Base-by-base conservation (phyloP, 2,797 vertebrate genomes). In the Pogonophryne albipinna region DNA sequence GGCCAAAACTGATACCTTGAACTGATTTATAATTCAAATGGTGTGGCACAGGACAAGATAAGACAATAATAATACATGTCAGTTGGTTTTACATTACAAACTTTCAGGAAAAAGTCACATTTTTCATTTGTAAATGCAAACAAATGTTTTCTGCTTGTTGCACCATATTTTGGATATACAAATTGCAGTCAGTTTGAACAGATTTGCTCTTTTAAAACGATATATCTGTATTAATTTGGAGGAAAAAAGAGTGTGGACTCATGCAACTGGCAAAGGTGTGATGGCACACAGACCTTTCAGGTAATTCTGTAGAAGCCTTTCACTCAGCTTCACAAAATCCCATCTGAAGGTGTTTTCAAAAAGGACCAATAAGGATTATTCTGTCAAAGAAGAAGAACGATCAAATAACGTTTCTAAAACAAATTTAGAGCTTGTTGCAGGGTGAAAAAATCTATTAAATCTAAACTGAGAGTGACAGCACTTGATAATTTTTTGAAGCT, bases 361-460 rank as follows among this genome's bases (percentile, higher is more conserved):
- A 55, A 38, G 34, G 4, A 23, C 2, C 17, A 23, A 20, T 14
- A 13, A 46, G 4, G 3, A 59, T 3, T 27, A n/a, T n/a, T 57
- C 41, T 45, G 4, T 38, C 7, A 38, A 38, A 0, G 34, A 38
- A 38, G 34, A 38, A 38, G 7, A 7, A 38, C 34, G 34, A 38
- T 38, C 34, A 17, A 59, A 70, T 31, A 46, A 15, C 1, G 23
- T 45, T 6, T 31, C 20, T 2, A 46, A 46, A 38, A 27, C 58
- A 34, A 41, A 65, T 27, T 2, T 55, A 8, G 6, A 66, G 19
- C 13, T 51, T 60, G 52, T 27, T 55, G 23, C 56, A 50, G 42
- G 23, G 7, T 15, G 20, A 42, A 52, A 4, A 63, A 45, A 68
- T 78, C 16, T 27, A 19, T 60, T 47, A 51, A 34, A 49, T 49